Base-by-base conservation (phyloP, 2,797 vertebrate species). In the Sebastolobus altivelis region DNA sequence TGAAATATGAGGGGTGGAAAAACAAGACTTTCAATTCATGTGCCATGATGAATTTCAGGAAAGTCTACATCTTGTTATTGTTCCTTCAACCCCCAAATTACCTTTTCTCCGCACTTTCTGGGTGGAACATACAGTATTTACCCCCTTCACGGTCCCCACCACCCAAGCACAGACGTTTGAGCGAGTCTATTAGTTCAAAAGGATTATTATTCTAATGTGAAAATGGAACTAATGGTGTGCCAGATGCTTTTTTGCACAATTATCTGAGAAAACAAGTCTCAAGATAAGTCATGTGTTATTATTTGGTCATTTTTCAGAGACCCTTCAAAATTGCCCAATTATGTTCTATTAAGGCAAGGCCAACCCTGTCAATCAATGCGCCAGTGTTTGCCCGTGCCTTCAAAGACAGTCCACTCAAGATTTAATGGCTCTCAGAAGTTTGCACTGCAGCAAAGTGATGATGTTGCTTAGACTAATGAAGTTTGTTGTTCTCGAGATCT, bases 261-360 rank as follows among this genome's bases (percentile, higher is more conserved):
- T 96, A 95, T 95, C 94, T 93, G 92, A 91, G 94, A 96, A 96
- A 96, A 96, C 96, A 96, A 94, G 92, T 91, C 92, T 94, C 87
- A 90, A 95, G 94, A 94, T 94, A 94, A 95, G 95, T 94, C 95
- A 93, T 93, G 92, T 96, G 94, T 95, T 96, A 96, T 96, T 95
- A 96, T 96, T 96, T 95, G 95, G 95, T 95, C 94, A 93, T 95
- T 96, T 94, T 84, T 92, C 93, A 93, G 94, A 94, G 94, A 95
- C 94, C 94, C 92, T 95, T 96, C 96, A 96, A 97, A 97, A 98
- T 98, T 98, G 97, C 95, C 95, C 95, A 97, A 98, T 98, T 98
- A 98, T 96, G 95, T 95, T 96, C 97, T 97, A 98, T 98, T 98
- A 98, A 97, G 97, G 96, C 97, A 97, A 98, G 97, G 97, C 97